These are phyloP conservation scores for Drosophila gaucha DNA, from an alignment of 2,888 invertebrate species.

Conservation along the genomic window DNA sequence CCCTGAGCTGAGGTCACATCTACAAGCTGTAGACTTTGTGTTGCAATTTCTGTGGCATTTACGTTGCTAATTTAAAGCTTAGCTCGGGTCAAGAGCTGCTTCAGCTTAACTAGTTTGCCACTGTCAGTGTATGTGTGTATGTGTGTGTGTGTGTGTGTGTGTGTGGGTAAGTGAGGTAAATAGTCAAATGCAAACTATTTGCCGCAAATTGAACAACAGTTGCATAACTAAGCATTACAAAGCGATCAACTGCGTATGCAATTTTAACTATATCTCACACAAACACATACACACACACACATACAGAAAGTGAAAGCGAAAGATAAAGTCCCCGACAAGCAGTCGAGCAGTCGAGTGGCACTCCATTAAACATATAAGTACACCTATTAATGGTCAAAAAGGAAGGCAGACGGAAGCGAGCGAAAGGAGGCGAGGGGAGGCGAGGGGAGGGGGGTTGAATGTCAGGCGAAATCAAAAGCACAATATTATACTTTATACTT, in stretches of 20 bases:
- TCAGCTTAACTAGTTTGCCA: constrained; percentile 25
- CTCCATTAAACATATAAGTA: constrained; percentile 80
- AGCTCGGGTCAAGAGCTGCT: constrained; percentile 40
- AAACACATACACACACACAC: constrained; percentile 21
- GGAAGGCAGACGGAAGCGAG: constrained; percentile 46
- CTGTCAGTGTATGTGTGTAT: constrained; percentile 3
- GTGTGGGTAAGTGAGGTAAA: constrained; percentile 54
- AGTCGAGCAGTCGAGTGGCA: constrained; percentile 71
- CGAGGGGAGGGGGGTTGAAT: constrained; percentile 7
- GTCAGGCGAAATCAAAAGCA: constrained; percentile 70
- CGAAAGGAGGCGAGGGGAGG: neutral
- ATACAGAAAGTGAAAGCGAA: constrained; percentile 8
- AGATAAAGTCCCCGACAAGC: constrained; percentile 31
- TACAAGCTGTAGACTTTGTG: constrained; percentile 34
- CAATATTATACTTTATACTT: constrained; percentile 79
- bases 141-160: constrained; percentile 2
- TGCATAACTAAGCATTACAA: constrained; percentile 55
- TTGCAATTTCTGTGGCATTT: constrained; percentile 42
- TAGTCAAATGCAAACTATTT: constrained; percentile 68
- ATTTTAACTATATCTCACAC: constrained; percentile 60
- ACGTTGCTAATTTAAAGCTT: constrained; percentile 64
- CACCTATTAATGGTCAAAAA: constrained; percentile 80
- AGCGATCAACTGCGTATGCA: constrained; percentile 55
- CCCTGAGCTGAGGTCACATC: constrained; percentile 31
- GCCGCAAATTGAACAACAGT: constrained; percentile 73